A percentile compares a stretch with the other conserved stretches of the same genome.
phyloP scores from a whole-genome alignment of 64 coral and sea anemone species.

The Porites australiensis region DNA sequence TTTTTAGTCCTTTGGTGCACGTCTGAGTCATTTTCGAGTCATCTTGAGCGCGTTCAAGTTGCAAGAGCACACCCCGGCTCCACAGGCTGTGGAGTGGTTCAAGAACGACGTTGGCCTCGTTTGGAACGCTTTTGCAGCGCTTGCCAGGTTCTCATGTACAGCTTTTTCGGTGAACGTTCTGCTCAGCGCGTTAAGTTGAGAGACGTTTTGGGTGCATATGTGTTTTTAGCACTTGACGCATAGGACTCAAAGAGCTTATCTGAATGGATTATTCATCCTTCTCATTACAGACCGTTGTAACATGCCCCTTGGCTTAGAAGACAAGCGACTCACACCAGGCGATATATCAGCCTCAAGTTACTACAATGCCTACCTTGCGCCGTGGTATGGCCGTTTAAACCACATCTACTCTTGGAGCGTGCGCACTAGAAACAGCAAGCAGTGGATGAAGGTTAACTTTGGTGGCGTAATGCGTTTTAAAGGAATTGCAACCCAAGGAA shows the following conservation, averaged over 20 bases:
- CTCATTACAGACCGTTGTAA: slow-evolving; percentile 54
- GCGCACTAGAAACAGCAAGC: slow-evolving; percentile 30
- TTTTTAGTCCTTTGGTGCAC: no score
- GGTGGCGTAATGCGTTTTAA: slow-evolving; percentile 40
- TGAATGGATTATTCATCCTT: background rate
- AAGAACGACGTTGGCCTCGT: no score
- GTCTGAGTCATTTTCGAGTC: no score
- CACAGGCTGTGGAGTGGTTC: no score
- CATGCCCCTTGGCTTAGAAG: slow-evolving; percentile 89
- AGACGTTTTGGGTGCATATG: background rate
- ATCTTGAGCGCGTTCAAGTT: no score
- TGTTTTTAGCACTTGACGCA: background rate
- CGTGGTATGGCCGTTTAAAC: slow-evolving; percentile 48
- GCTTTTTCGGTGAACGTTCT: no score
- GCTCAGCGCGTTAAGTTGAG: background rate
- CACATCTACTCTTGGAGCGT: slow-evolving; percentile 49
- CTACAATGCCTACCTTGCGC: slow-evolving; percentile 33
- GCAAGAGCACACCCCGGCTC: no score
- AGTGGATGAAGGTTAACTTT: slow-evolving; percentile 72
- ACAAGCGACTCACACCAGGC: slow-evolving; percentile 66
- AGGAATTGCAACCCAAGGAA: slow-evolving; percentile 58
- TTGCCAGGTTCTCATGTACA: no score
- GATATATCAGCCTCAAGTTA: slow-evolving; percentile 45
- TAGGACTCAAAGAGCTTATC: background rate
- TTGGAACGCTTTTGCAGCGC: no score